These are phyloP conservation scores for Luscinia megarhynchos DNA, from an alignment of 2,797 vertebrate species.

Conservation along the genomic window DNA sequence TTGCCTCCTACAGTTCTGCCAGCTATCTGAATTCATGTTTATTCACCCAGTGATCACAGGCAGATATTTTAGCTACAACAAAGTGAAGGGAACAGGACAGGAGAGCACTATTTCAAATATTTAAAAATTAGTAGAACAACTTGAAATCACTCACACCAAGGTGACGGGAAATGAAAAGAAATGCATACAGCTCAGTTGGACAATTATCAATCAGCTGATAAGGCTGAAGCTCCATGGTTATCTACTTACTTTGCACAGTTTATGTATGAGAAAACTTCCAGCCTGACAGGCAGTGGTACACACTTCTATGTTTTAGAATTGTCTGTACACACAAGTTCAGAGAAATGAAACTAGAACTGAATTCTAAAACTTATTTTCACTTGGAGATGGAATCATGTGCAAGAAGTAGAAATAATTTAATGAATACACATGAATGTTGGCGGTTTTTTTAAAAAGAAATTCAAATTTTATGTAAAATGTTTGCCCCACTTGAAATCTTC, in stretches of 20 bases:
- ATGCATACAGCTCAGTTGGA: neutral
- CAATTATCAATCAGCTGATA: neutral
- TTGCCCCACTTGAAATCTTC: neutral
- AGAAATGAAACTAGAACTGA: neutral
- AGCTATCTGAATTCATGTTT: neutral
- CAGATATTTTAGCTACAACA: neutral
- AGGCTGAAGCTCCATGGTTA: neutral
- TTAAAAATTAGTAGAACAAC: neutral
- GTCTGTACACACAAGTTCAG: neutral
- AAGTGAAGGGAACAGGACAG: neutral
- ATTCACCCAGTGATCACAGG: neutral
- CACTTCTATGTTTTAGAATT: neutral
- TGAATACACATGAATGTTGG: neutral
- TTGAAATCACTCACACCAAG: fast-evolving
- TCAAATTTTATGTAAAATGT: neutral
- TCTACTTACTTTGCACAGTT: neutral
- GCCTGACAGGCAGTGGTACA: neutral
- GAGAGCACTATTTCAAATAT: neutral
- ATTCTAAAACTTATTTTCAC: neutral
- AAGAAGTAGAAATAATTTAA: neutral
- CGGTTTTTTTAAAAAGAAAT: fast-evolving
- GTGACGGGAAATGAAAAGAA: neutral
- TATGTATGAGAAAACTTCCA: neutral
- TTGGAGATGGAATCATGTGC: neutral
- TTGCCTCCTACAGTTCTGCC: neutral